Evolutionary conservation across 2,888 invertebrate genomes (phyloP), one percentile per base, ranked within the genome.

Genomic region (Eupithecia insigniata): DNA sequence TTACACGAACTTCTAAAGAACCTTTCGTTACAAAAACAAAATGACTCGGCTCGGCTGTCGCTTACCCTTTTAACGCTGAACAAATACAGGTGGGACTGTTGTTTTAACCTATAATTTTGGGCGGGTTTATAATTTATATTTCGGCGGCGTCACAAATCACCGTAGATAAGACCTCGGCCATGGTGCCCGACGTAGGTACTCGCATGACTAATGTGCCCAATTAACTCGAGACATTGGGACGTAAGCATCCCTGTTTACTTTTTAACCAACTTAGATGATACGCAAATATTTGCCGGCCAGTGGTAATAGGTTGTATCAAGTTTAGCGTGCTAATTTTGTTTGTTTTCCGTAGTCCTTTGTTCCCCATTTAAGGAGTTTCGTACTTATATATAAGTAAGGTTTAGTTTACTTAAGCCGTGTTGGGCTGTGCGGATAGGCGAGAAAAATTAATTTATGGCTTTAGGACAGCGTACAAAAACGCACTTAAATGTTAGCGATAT

Each of bases 201-300:
- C 61, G 61, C 32, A 88, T 92, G 90, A 92, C 89, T 92, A 92
- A 92, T 92, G 91, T 87, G 79, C 80, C 84, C 92, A 91, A 92
- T 92, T 92, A 92, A 89, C 89, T 85, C 78, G 83, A 85, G 83
- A 84, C 85, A 85, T 87, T 85, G 85, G 86, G 85, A 70, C 65
- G 62, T 34, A 64, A 34, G 58, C 72, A 36, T 74, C 80, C 77
- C 78, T 90, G 90, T 91, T 91, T 90, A 85, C 90, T 89, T 90
- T 90, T 89, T 87, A 85, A 84, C 83, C 82, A 85, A 85, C 88
- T 84, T 84, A 82, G 81, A 87, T 85, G 83, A 84, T 74, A 85
- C 76, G 82, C 84, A 88, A 89, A 89, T 87, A 85, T 89, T 86
- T 84, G 80, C 71, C 71, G 78, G 77, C 76, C 80, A 76, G 75